phyloP scores from a whole-genome alignment of 2,113 vertebrate species.

The Chrysemys picta region DNA sequence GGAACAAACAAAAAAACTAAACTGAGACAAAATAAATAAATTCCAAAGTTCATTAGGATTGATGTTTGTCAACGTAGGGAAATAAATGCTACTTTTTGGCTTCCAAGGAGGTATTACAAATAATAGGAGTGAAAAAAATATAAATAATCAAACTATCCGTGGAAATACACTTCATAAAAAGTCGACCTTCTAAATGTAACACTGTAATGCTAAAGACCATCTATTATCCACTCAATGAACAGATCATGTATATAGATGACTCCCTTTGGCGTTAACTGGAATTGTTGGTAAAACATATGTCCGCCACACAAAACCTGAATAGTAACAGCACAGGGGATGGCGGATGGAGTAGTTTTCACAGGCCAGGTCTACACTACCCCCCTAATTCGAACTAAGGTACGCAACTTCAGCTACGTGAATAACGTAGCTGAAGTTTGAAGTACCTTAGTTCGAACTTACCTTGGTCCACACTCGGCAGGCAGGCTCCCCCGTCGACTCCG shows the following conservation, averaged over 20 bases:
- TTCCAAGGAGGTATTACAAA: background rate
- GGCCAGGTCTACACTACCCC: too few relatives aligned
- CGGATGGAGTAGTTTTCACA: background rate
- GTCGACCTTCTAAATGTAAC: background rate
- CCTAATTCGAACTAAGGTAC: too few relatives aligned
- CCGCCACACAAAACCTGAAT: background rate
- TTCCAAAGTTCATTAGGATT: background rate
- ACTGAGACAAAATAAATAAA: background rate
- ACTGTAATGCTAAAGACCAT: background rate
- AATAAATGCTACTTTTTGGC: background rate
- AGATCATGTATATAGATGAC: background rate
- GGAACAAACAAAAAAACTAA: background rate
- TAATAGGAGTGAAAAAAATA: background rate
- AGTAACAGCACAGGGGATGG: background rate
- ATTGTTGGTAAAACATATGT: background rate
- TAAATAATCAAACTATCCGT: fast-evolving
- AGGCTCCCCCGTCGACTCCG: too few relatives aligned
- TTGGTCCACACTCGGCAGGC: too few relatives aligned
- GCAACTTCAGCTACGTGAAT: too few relatives aligned
- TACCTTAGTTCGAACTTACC: too few relatives aligned
- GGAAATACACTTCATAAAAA: background rate
- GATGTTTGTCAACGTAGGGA: background rate
- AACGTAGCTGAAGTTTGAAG: too few relatives aligned
- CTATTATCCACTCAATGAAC: background rate
- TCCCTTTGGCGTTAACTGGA: background rate